phyloP scores from a whole-genome alignment of 2,888 invertebrate species.

The Melinopterus prodromus region DNA sequence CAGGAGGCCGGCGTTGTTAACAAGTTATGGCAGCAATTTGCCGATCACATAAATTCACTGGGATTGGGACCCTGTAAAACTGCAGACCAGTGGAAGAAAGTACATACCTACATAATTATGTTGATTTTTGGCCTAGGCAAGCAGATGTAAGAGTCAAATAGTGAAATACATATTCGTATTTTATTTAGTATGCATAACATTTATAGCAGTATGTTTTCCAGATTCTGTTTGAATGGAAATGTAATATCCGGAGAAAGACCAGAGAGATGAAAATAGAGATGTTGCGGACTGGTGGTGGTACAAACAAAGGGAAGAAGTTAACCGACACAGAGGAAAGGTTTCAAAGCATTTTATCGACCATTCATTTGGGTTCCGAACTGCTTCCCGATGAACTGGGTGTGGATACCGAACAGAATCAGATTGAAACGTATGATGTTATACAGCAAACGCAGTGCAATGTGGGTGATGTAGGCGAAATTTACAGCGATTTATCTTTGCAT shows the following conservation, averaged over 20 bases:
- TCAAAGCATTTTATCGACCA: slow-evolving; percentile 4
- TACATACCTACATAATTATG: not conserved
- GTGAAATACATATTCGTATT: slow-evolving; percentile 4
- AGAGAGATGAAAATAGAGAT: not conserved
- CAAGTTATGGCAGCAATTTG: not conserved
- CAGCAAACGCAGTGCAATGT: slow-evolving; percentile 4
- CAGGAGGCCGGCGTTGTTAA: slow-evolving; percentile 4
- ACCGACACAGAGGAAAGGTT: slow-evolving; percentile 9
- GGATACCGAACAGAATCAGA: not conserved
- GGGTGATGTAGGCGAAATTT: not conserved
- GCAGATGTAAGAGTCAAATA: slow-evolving; percentile 4
- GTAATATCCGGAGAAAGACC: not conserved
- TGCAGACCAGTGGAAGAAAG: slow-evolving; percentile 4
- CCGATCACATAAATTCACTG: not conserved
- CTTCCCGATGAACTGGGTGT: slow-evolving; percentile 4
- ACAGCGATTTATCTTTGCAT: too few relatives aligned
- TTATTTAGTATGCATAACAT: slow-evolving; percentile 4
- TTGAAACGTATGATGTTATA: slow-evolving; percentile 4
- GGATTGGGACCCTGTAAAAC: slow-evolving; percentile 4
- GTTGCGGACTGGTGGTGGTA: slow-evolving; percentile 6
- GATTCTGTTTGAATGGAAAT: slow-evolving; percentile 12
- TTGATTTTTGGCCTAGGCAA: not conserved
- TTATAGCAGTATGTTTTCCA: slow-evolving; percentile 9
- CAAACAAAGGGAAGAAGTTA: not conserved
- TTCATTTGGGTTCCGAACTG: slow-evolving; percentile 4